These are phyloP conservation scores for Brenthis ino DNA, from an alignment of 2,888 invertebrate species.

Conservation along the genomic window DNA sequence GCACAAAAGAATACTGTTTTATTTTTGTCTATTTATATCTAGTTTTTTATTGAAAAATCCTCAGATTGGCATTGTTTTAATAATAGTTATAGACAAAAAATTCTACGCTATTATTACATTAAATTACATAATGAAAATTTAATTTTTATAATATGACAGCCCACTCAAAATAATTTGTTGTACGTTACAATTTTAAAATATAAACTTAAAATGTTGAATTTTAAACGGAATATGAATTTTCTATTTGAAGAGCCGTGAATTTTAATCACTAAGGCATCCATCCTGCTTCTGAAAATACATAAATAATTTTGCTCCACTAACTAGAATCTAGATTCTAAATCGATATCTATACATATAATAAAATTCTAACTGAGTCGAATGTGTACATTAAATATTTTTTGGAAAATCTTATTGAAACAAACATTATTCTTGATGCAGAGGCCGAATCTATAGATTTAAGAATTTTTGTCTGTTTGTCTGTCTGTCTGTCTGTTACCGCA, in stretches of 20 bases:
- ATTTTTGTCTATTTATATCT: no score
- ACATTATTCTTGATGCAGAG: no score
- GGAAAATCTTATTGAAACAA: no score
- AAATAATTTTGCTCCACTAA: conserved; percentile 6
- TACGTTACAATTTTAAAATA: not conserved
- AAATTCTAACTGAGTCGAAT: not conserved
- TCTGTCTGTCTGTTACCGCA: no score
- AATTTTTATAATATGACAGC: not conserved
- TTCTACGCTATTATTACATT: no score
- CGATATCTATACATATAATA: conserved; percentile 3
- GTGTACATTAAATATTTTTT: no score
- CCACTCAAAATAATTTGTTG: not conserved
- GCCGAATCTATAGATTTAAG: no score
- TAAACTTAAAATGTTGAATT: not conserved
- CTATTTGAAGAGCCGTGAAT: conserved; percentile 3
- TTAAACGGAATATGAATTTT: not conserved
- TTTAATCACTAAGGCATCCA: conserved; percentile 3
- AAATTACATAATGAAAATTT: not conserved
- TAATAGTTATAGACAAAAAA: no score
- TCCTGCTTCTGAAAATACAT: conserved; percentile 1
- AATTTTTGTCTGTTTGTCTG: no score
- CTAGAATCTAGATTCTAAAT: conserved; percentile 7
- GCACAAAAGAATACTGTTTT: no score
- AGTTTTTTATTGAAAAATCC: no score
- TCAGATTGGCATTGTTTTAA: no score